Base-by-base conservation (phyloP, 37 sponge, comb jelly and placozoan species). In the Chondrilla cf. caribensis region DNA sequence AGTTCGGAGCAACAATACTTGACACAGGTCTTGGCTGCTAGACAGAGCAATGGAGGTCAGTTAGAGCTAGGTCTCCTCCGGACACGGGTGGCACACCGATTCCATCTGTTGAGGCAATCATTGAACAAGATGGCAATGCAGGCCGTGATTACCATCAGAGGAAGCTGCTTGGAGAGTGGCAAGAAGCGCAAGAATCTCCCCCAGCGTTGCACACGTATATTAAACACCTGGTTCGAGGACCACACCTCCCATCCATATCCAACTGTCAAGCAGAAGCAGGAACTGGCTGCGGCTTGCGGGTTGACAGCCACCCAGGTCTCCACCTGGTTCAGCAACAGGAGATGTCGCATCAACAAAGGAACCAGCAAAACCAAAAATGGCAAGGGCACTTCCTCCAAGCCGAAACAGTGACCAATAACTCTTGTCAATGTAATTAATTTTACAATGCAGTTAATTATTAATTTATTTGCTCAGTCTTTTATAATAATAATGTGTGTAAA, bases 231-330 rank as follows among this genome's bases (percentile, higher is more conserved):
- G 82, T 85, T 71, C 78, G 58, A 78, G 14, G 25, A 58, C 28
- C 84, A 90, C 65, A 18, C 43, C 14, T 47, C 60, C 0, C 33
- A 70, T 29, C 91, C 91, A 19, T 90, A 90, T 59, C 91, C 91
- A 14, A 72, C 77, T 3, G 78, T 70, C 31, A 75, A 58, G 40
- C 43, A 86, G 70, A 86, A 87, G 78, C n/a, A 58, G 0, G 55
- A 62, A n/a, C 85, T 90, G 11, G 87, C 87, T 1, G 2, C 55
- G 25, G 64, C 68, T 8, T 90, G 87, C 28, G 76, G 26, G 42
- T 80, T 90, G 0, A 84, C 80, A 31, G 32, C 80, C 21, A 75
- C 72, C 19, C 91, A 90, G 79, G 88, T 91, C 21, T 37, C 89
- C 2, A 85, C 79, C 5, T 85, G 85, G 85, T 84, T 89, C 70